These are phyloP conservation scores for Hyperoodon ampullatus DNA, from an alignment of 2,113 vertebrate genomes.

Conservation along the genomic window DNA sequence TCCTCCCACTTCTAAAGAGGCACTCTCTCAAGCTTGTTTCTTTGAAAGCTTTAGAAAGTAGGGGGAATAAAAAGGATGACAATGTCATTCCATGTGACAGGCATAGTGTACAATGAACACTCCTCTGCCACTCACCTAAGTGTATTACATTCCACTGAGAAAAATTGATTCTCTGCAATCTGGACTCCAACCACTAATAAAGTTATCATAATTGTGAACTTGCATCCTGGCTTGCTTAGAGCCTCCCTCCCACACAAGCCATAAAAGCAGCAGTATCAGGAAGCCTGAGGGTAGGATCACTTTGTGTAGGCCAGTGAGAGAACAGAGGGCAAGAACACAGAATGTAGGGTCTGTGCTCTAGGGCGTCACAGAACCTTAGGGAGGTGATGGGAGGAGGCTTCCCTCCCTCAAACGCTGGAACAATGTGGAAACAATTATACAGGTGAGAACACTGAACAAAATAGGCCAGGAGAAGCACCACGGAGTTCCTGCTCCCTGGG, in stretches of 20 bases:
- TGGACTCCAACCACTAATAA: conserved; percentile 32
- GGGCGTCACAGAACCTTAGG: background rate
- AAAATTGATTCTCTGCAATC: background rate
- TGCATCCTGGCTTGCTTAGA: background rate
- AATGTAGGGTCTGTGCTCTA: background rate
- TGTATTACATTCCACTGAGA: background rate
- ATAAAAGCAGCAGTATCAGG: background rate
- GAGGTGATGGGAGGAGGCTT: background rate
- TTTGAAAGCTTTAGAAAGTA: conserved; percentile 20
- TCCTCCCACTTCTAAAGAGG: background rate
- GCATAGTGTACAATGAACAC: background rate
- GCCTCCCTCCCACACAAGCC: background rate
- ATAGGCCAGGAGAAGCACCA: background rate
- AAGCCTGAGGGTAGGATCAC: too few species aligned
- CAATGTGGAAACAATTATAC: background rate
- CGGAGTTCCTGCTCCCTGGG: background rate
- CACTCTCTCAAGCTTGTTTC: background rate
- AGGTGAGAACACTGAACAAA: background rate
- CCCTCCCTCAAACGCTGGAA: background rate
- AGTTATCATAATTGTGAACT: background rate
- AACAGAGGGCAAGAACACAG: background rate
- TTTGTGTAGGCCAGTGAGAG: too few species aligned
- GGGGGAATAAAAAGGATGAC: background rate
- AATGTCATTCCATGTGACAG: background rate
- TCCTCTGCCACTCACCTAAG: background rate